Evolutionary conservation across 2,888 invertebrate genomes (phyloP).

Genomic region (Neoascia interrupta): DNA sequence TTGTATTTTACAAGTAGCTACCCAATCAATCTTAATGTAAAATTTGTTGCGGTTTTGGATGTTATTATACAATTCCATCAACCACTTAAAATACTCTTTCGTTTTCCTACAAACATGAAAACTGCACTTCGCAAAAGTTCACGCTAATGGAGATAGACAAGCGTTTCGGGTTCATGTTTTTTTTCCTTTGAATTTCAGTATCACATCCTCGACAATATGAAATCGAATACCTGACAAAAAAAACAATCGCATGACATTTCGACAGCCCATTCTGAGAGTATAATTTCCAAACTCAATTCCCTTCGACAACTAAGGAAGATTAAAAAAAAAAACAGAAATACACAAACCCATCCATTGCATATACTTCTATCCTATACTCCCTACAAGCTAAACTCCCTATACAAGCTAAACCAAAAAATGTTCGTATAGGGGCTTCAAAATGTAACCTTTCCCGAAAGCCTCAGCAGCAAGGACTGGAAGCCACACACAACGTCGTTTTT

Average conservation of each 20-base stretch:
- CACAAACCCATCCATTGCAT: not conserved
- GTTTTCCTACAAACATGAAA: too few relatives aligned
- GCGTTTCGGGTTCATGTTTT: too few relatives aligned
- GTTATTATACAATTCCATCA: too few relatives aligned
- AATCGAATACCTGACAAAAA: slow-evolving; percentile 48
- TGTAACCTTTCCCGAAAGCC: slow-evolving; percentile 13
- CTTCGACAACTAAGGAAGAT: slow-evolving; percentile 16
- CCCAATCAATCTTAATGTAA: too few relatives aligned
- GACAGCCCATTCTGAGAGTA: slow-evolving; percentile 54
- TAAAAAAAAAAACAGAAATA: slow-evolving; percentile 21
- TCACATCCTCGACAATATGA: slow-evolving; percentile 26
- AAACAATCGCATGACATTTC: slow-evolving; percentile 49
- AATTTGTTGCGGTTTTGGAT: too few relatives aligned
- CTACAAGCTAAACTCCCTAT: too few relatives aligned
- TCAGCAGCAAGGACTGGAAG: not conserved
- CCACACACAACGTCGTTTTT: slow-evolving; percentile 6
- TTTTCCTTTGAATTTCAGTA: not conserved
- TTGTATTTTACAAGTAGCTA: too few relatives aligned
- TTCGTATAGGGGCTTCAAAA: too few relatives aligned
- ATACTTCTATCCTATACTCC: not conserved
- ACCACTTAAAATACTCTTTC: too few relatives aligned
- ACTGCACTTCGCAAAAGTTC: too few relatives aligned
- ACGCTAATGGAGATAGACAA: too few relatives aligned
- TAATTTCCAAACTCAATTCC: slow-evolving; percentile 51
- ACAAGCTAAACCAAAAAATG: too few relatives aligned